Percentiles rank a stretch among this genome's conserved stretches.
These are phyloP conservation scores for Mustela nigripes DNA, from an alignment of 2,113 vertebrate genomes.

Conservation along the genomic window DNA sequence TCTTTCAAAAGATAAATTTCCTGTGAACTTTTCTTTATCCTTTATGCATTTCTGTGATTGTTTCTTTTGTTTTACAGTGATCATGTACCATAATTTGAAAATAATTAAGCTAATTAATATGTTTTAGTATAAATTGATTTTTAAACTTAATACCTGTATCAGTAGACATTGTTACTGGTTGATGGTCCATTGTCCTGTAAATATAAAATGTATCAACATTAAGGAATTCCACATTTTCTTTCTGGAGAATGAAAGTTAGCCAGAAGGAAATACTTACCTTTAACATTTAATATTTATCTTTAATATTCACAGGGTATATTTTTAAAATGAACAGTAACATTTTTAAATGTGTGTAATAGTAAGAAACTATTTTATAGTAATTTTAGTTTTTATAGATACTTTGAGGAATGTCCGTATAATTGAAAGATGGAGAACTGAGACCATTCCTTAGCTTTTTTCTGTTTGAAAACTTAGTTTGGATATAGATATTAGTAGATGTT, in stretches of 20 bases:
- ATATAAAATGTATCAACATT: not conserved
- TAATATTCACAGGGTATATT: not conserved
- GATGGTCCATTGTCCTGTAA: not conserved
- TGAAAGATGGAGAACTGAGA: not conserved
- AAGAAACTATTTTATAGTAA: conserved; percentile 1
- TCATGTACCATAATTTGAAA: not conserved
- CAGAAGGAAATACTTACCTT: not conserved
- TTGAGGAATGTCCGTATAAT: not conserved
- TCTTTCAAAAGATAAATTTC: not conserved
- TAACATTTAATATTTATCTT: not conserved
- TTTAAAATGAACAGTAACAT: not conserved
- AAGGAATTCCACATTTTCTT: conserved; percentile 28
- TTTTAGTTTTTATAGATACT: conserved; percentile 28
- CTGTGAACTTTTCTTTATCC: not conserved
- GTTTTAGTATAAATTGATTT: not conserved
- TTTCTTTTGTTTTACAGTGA: not conserved
- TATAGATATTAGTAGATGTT: conserved; percentile 13
- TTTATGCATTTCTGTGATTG: not conserved
- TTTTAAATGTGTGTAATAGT: not conserved
- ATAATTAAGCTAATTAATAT: not conserved
- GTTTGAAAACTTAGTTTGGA: not conserved
- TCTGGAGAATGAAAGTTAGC: not conserved
- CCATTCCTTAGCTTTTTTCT: not conserved
- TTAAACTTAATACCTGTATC: not conserved
- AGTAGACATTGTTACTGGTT: not conserved